Percentiles rank a stretch among this genome's conserved stretches.
Evolutionary conservation across 2,888 invertebrate species (phyloP).

Genomic region (Limnephilus rhombicus): DNA sequence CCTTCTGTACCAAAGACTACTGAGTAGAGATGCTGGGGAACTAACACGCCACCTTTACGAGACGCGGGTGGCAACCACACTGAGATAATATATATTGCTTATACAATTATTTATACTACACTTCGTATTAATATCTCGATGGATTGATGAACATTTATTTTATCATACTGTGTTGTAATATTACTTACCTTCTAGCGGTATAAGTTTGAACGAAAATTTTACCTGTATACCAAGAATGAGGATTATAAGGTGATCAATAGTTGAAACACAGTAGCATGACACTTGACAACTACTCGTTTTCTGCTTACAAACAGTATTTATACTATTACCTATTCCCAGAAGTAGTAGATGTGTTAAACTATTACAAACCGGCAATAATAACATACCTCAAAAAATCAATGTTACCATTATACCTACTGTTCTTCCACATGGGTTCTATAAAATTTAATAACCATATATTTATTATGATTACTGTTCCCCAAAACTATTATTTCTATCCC

Average conservation of each 20-base stretch:
- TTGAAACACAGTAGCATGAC: background rate
- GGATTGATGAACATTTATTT: background rate
- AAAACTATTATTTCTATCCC: no score
- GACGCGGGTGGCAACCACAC: background rate
- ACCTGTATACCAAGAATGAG: background rate
- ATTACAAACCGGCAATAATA: no score
- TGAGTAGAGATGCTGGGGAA: constrained; percentile 11
- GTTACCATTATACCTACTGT: no score
- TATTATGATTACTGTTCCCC: no score
- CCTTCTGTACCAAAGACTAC: constrained; percentile 42
- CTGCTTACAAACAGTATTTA: no score
- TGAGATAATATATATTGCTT: background rate
- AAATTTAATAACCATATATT: no score
- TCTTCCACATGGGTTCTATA: no score
- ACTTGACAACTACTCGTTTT: no score
- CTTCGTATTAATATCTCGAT: background rate
- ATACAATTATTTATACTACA: background rate
- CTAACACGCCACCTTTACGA: constrained; percentile 49
- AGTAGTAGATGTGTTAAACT: no score
- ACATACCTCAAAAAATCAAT: no score
- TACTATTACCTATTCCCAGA: no score
- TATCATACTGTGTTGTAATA: background rate
- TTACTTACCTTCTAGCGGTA: background rate
- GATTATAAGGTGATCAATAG: background rate
- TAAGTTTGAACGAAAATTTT: background rate